Conservation (phyloP, 92 coral and sea anemone genomes). For the Palythoa heliodiscus region DNA sequence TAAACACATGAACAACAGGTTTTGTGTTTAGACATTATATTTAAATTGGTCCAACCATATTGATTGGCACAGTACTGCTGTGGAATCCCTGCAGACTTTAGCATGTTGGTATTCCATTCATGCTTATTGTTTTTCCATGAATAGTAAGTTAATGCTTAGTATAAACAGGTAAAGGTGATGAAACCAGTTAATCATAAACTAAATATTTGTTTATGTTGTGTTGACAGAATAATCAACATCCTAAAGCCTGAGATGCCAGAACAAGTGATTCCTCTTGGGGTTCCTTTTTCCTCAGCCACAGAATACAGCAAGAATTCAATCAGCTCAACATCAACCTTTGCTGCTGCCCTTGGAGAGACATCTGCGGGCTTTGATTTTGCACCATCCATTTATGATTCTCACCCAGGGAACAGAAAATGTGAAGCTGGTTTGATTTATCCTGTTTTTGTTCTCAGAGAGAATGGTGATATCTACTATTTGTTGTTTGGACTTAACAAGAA, state of each 20-base stretch:
- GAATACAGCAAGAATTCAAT: slow-evolving; percentile 74
- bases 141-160: background rate
- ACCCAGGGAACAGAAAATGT: slow-evolving; percentile 39
- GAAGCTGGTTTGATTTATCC: slow-evolving; percentile 66
- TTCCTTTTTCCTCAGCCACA: slow-evolving; percentile 69
- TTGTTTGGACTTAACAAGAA: slow-evolving; percentile 58
- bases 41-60: too few species aligned
- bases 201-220: background rate
- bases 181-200: background rate
- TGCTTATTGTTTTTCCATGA: too few species aligned
- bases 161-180: background rate
- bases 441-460: slow-evolving; percentile 81
- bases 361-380: slow-evolving; percentile 95
- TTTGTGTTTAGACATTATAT: background rate
- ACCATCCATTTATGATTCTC: slow-evolving; percentile 57
- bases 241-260: slow-evolving; percentile 79
- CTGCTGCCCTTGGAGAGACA: slow-evolving; percentile 94
- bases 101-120: too few species aligned
- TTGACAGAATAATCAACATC: slow-evolving; percentile 70
- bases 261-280: slow-evolving; percentile 78
- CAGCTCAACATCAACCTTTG: slow-evolving; percentile 82
- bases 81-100: too few species aligned
- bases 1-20: too few species aligned
- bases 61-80: too few species aligned
- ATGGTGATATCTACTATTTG: slow-evolving; percentile 90